These are phyloP conservation scores for Leucozona laternaria DNA, from an alignment of 2,888 invertebrate species.

Conservation along the genomic window DNA sequence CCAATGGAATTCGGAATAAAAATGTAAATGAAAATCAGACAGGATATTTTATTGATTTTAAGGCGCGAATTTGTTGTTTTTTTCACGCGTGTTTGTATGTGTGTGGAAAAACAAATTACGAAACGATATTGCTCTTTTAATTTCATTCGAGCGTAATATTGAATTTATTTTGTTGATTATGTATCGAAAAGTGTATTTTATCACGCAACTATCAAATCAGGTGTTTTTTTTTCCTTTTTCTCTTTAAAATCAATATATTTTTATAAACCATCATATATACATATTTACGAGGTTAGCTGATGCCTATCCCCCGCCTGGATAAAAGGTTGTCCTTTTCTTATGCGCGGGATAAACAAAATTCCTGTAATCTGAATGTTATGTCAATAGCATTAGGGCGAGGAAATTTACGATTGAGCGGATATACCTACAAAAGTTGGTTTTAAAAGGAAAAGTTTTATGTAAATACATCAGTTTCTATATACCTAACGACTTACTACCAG, in stretches of 20 bases:
- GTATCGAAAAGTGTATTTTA: background rate
- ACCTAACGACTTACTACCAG: background rate
- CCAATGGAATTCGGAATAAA: background rate
- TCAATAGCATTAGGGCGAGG: constrained; percentile 23
- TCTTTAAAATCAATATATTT: constrained; percentile 9
- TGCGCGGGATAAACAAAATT: background rate
- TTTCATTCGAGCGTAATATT: background rate
- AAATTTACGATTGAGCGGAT: constrained; percentile 22
- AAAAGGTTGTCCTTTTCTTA: constrained; percentile 8
- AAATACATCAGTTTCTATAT: background rate
- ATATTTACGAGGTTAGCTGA: background rate
- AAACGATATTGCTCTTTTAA: background rate
- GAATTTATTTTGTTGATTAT: background rate
- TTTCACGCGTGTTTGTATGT: background rate
- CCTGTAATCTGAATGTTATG: constrained; percentile 17
- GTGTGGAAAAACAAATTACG: background rate
- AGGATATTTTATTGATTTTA: constrained; percentile 10
- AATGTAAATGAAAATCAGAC: background rate
- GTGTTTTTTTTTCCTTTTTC: background rate
- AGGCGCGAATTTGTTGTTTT: background rate
- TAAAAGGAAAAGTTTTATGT: constrained; percentile 13
- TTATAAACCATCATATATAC: background rate
- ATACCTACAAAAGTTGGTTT: constrained; percentile 2
- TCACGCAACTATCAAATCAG: constrained; percentile 6
- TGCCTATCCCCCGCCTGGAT: background rate